Evolutionary conservation across 2,888 invertebrate genomes (phyloP).

Genomic region (Teleiodes luculella): DNA sequence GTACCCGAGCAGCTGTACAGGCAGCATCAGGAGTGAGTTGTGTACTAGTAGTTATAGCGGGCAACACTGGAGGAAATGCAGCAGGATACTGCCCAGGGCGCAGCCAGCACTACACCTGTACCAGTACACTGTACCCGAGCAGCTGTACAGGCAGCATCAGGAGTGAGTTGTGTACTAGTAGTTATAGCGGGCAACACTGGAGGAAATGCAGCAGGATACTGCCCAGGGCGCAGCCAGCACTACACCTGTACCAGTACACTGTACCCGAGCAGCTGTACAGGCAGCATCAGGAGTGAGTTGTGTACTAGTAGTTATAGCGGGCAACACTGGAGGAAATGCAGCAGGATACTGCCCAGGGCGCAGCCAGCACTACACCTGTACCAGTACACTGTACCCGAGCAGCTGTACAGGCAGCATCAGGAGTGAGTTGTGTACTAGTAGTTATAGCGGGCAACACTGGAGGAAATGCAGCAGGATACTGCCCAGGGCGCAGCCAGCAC

Average conservation of each 20-base stretch:
- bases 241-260: too few relatives aligned
- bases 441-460: background rate
- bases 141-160: constrained; percentile 85
- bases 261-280: constrained; percentile 79
- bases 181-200: background rate
- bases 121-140: constrained; percentile 28
- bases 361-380: background rate
- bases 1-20: constrained; percentile 92
- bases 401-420: constrained; percentile 85
- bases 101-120: background rate
- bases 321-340: background rate
- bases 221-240: background rate
- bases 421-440: constrained; percentile 69
- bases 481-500: background rate
- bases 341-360: constrained; percentile 46
- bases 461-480: constrained; percentile 46
- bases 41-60: background rate
- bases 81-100: constrained; percentile 46
- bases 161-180: constrained; percentile 69
- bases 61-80: background rate
- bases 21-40: constrained; percentile 83
- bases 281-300: constrained; percentile 83
- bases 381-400: constrained; percentile 28
- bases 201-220: constrained; percentile 46
- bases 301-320: background rate